phyloP scores from a whole-genome alignment of 2,113 vertebrate genomes.

The Heterotilapia buettikoferi region DNA sequence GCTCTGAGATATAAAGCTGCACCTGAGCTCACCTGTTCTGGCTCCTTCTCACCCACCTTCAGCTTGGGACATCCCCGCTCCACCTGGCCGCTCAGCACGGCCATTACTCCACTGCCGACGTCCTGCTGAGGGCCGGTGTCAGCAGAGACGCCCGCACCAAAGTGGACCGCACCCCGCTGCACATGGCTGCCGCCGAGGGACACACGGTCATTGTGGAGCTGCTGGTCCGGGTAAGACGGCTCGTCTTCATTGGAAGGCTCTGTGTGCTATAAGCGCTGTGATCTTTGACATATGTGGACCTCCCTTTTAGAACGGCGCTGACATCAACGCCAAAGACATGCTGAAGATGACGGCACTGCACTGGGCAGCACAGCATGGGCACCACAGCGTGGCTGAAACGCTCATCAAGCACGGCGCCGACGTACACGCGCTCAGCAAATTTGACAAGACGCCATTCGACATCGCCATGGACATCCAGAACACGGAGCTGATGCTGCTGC shows the following conservation, averaged over 20 bases:
- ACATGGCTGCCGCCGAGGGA: conserved; percentile 88
- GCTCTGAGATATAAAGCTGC: too few species aligned
- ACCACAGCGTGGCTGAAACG: conserved; percentile 78
- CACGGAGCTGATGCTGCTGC: conserved; percentile 77
- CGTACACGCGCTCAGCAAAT: conserved; percentile 85
- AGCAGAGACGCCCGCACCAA: conserved; percentile 92
- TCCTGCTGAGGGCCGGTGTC: conserved; percentile 86
- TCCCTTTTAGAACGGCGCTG: conserved; percentile 80
- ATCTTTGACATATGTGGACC: neutral
- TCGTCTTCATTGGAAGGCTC: neutral
- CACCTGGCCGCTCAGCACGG: conserved; percentile 89
- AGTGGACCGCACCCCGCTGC: conserved; percentile 89
- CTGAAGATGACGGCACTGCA: conserved; percentile 93
- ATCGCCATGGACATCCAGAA: conserved; percentile 87
- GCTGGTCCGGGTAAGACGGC: conserved; percentile 73
- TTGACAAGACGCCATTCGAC: conserved; percentile 89
- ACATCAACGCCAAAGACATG: conserved; percentile 95
- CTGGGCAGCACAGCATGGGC: conserved; percentile 87
- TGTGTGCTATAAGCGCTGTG: neutral
- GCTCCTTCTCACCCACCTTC: neutral
- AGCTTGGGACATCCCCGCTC: conserved; percentile 89
- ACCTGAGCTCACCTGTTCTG: neutral
- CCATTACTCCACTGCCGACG: conserved; percentile 88
- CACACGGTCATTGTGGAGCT: conserved; percentile 83
- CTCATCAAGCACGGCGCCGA: conserved; percentile 84